Conservation (phyloP, 2,888 invertebrate genomes). For the Megamerina dolium region DNA sequence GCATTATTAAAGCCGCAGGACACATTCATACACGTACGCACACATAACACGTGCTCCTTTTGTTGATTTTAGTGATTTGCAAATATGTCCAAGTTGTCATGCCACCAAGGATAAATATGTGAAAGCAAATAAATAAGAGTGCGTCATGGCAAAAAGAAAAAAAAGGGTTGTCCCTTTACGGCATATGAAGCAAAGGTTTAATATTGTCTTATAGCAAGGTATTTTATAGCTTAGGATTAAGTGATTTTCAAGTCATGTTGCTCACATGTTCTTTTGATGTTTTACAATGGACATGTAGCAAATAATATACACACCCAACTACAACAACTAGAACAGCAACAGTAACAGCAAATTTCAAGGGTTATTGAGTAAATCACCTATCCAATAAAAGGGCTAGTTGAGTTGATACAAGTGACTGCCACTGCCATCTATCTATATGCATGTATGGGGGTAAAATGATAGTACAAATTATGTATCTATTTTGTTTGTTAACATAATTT, state of each 20-base stretch:
- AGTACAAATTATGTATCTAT: too few relatives aligned
- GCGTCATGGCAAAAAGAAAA: constrained; percentile 13
- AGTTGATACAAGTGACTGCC: background rate
- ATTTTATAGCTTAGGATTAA: too few relatives aligned
- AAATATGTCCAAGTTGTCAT: too few relatives aligned
- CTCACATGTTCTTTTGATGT: constrained; percentile 12
- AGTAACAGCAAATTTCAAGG: constrained; percentile 43
- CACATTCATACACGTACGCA: constrained; percentile 10
- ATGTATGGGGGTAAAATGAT: constrained; percentile 20
- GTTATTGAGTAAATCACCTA: constrained; percentile 46
- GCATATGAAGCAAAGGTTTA: constrained; percentile 1
- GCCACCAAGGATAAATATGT: constrained; percentile 5
- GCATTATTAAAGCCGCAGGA: constrained; percentile 18
- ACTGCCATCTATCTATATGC: background rate
- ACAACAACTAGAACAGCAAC: too few relatives aligned
- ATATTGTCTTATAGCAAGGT: too few relatives aligned
- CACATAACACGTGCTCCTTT: constrained; percentile 10
- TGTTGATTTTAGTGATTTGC: constrained; percentile 42
- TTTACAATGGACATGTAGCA: constrained; percentile 36
- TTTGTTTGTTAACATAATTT: constrained; percentile 42
- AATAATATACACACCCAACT: too few relatives aligned
- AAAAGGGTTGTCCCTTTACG: constrained; percentile 13
- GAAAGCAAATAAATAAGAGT: constrained; percentile 20
- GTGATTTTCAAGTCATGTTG: constrained; percentile 45
- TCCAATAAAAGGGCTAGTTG: background rate